These are phyloP conservation scores for Agrypnia vestita DNA, from an alignment of 1,140 invertebrate genomes.

Conservation along the genomic window DNA sequence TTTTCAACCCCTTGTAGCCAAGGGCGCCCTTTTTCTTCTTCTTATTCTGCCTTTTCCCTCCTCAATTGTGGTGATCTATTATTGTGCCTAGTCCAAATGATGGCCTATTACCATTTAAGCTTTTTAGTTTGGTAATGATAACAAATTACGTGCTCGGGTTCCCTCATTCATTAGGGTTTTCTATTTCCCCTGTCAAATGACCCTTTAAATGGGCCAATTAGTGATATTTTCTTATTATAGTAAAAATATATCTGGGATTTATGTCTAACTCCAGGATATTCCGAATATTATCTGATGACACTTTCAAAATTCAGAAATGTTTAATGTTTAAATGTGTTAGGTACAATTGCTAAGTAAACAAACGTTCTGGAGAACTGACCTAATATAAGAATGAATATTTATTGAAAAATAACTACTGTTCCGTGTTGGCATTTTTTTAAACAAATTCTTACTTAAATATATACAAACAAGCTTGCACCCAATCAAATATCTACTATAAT, in stretches of 20 bases:
- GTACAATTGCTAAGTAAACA: too few relatives aligned
- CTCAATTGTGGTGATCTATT: conserved; percentile 56
- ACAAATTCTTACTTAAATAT: too few relatives aligned
- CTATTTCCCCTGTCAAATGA: conserved; percentile 31
- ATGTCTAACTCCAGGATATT: not conserved
- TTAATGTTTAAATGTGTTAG: too few relatives aligned
- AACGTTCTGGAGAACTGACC: too few relatives aligned
- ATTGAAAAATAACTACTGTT: too few relatives aligned
- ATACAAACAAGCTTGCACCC: too few relatives aligned
- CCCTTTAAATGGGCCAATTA: conserved; percentile 39
- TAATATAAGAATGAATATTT: too few relatives aligned
- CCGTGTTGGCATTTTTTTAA: too few relatives aligned
- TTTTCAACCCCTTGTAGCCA: not conserved
- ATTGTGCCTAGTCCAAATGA: conserved; percentile 49
- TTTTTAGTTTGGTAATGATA: conserved; percentile 56
- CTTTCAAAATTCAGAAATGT: too few relatives aligned
- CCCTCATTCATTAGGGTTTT: conserved; percentile 35
- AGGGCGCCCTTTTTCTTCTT: not conserved
- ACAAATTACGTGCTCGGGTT: conserved; percentile 47
- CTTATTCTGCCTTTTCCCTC: conserved; percentile 20
- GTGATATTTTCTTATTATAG: conserved; percentile 37
- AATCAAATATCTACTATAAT: too few relatives aligned
- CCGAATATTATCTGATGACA: too few relatives aligned
- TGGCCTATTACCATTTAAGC: conserved; percentile 54
- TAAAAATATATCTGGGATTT: conserved; percentile 19